Conservation (phyloP, 2,888 invertebrate species). For the Aricia artaxerxes region DNA sequence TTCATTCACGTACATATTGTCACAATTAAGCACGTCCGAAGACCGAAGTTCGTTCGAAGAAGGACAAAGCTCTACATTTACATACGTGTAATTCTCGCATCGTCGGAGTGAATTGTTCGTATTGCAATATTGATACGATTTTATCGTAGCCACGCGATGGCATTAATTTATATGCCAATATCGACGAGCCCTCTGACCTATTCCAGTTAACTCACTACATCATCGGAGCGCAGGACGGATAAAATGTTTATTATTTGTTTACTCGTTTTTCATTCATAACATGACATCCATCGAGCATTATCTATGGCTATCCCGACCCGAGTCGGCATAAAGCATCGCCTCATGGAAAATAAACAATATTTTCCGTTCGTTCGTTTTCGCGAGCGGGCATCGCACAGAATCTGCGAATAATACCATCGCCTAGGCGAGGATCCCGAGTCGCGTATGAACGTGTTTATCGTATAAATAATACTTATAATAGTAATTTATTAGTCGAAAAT, state of each 20-base stretch:
- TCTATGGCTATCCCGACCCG: background rate
- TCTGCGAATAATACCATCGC: background rate
- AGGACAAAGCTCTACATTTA: slow-evolving; percentile 12
- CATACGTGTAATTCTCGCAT: background rate
- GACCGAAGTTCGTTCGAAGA: background rate
- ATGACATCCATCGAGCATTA: background rate
- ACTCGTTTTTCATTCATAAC: slow-evolving; percentile 34
- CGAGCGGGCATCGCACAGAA: background rate
- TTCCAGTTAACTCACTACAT: slow-evolving; percentile 37
- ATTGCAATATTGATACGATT: slow-evolving; percentile 31
- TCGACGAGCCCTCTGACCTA: slow-evolving; percentile 44
- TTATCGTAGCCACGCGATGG: slow-evolving; percentile 35
- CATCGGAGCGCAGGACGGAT: slow-evolving; percentile 29
- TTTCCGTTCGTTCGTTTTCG: background rate
- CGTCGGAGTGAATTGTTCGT: slow-evolving; percentile 12
- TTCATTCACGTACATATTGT: slow-evolving; percentile 1
- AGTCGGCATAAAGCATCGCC: background rate
- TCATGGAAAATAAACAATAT: background rate
- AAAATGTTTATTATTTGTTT: slow-evolving; percentile 32
- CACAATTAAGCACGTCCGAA: background rate
- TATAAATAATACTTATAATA: slow-evolving; percentile 27
- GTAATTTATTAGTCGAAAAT: slow-evolving; percentile 16
- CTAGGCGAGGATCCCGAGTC: background rate
- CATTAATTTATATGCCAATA: slow-evolving; percentile 42
- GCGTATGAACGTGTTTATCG: background rate